phyloP scores from a whole-genome alignment of 2,113 vertebrate genomes.

The Nestor notabilis region DNA sequence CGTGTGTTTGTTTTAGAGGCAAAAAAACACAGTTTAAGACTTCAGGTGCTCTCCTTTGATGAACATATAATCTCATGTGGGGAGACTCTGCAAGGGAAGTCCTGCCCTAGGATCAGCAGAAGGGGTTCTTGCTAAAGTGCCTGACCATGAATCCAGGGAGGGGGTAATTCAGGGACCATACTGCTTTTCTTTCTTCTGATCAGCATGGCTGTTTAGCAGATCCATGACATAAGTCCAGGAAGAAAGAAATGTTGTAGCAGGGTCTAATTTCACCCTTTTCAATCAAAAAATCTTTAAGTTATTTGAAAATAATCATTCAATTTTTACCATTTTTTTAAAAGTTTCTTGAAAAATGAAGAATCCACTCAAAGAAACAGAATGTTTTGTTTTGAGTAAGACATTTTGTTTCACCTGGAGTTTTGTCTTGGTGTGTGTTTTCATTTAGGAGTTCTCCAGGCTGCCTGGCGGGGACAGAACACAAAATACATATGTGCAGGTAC shows the following conservation, averaged over 20 bases:
- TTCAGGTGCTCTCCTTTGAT: background rate
- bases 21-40: background rate
- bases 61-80: background rate
- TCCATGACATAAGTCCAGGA: background rate
- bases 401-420: background rate
- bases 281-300: background rate
- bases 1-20: background rate
- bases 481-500: fast-evolving
- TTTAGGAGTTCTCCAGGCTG: background rate
- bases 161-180: background rate
- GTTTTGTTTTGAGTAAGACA: background rate
- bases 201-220: background rate
- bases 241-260: background rate
- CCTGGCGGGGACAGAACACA: background rate
- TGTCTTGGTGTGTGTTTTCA: background rate
- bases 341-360: background rate
- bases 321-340: background rate
- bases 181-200: background rate
- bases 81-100: background rate
- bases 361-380: background rate
- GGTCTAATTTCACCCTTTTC: background rate
- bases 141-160: background rate
- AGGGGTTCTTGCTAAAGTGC: background rate
- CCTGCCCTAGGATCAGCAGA: background rate
- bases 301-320: background rate